Conservation (phyloP, 2,113 vertebrate species). For the Rhinoderma darwinii region DNA sequence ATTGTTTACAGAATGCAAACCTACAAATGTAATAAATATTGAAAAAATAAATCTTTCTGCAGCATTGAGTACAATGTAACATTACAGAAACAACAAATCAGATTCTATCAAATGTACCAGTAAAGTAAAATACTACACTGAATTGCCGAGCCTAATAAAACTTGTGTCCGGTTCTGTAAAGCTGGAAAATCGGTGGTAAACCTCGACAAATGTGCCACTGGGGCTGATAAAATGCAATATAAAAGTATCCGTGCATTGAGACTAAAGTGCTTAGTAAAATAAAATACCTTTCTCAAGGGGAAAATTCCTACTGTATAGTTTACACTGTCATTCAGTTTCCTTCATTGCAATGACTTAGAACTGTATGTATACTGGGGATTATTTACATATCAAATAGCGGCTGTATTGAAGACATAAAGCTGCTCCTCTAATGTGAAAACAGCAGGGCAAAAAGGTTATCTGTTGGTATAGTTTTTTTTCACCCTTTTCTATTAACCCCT, state of each 20-base stretch:
- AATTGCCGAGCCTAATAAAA: constrained; percentile 52
- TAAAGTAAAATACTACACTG: background rate
- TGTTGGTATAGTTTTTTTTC: background rate
- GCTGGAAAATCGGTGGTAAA: constrained; percentile 54
- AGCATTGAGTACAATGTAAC: background rate
- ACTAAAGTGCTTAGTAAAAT: constrained; percentile 54
- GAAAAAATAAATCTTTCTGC: background rate
- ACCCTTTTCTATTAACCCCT: background rate
- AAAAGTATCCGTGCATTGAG: constrained; percentile 48
- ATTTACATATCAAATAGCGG: constrained; percentile 29
- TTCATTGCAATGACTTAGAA: constrained; percentile 11
- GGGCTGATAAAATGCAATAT: constrained; percentile 51
- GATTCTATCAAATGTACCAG: background rate
- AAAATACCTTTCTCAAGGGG: constrained; percentile 54
- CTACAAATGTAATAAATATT: constrained; percentile 7
- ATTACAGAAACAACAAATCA: background rate
- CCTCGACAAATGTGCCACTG: constrained; percentile 49
- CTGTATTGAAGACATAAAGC: background rate
- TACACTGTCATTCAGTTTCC: constrained; percentile 45
- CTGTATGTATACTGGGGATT: background rate
- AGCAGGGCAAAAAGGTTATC: background rate
- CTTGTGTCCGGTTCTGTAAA: constrained; percentile 35
- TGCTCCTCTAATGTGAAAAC: background rate
- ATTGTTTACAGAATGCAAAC: background rate
- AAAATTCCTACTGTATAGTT: constrained; percentile 28